Base-by-base conservation (phyloP, 2,797 vertebrate genomes). In the Sphenodon punctatus region DNA sequence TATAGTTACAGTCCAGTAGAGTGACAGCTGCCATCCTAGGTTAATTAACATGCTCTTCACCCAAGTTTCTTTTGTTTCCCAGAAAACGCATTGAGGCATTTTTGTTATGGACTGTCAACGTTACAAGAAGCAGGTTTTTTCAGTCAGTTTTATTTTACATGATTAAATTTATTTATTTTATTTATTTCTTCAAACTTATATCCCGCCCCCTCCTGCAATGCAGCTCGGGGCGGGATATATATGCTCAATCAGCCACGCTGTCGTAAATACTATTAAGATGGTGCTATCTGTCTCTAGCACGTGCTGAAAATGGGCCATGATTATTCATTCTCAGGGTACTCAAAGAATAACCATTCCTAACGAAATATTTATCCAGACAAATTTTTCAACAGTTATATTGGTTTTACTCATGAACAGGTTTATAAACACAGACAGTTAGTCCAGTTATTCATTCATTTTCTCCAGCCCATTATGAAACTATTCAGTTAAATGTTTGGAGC, bases 281-380 rank as follows among this genome's bases (percentile, higher is more conserved):
- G 56, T 78, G 25, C 60, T 77, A 84, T 89, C 87, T 89, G 74
- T 80, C 84, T 87, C 89, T 69, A 91, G 69, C 75, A 84, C 73
- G 66, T 90, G 71, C 67, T 82, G 75, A 46, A 34, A 77, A 23
- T 13, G 49, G 72, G 64, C 15, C n/a, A 68, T 86, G 58, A 65
- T 58, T 68, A 59, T 68, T 67, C 43, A 65, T 61, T 48, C 1
- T 3, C 5, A 72, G 46, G 17, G 79, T 89, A 78, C 36, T 60
- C 27, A 69, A 58, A 25, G 38, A 36, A 67, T 34, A 73, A 8
- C 45, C 75, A 41, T 84, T 85, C 76, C 53, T 80, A 60, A 80
- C 61, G 80, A 86, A 88, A 75, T 82, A 67, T 82, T 90, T n/a
- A 61, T 68, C 27, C 45, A 59, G 30, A 32, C 53, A n/a, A n/a